Evolutionary conservation across 2,888 invertebrate species (phyloP), one percentile per base, ranked within the genome.

Genomic region (Belgica antarctica): DNA sequence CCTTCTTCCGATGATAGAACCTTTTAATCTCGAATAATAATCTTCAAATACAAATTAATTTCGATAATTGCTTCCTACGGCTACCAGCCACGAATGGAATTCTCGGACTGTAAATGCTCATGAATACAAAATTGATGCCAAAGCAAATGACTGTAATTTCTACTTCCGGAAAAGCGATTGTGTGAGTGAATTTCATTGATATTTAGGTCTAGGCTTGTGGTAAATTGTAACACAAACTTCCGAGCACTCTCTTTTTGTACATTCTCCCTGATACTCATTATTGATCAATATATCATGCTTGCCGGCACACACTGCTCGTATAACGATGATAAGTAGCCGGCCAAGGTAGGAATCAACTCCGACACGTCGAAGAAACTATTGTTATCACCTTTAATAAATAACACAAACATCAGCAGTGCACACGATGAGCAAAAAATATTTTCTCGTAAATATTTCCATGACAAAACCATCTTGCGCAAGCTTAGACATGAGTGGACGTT

Each of bases 111-210:
- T 31, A 31, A 31, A 31, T 31, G 12, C 46, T 46, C 46, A 46
- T 46, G 46, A 46, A 46, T 12, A 46, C 17, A 46, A 62, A 62
- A 28, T 62, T 27, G 15, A 28, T 62, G 7, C 62, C 17, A 62
- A 22, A 12, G 31, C 24, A 22, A 31, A 62, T 31, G 62, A 62
- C 62, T 15, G 62, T 62, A 62, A 62, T 62, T 62, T 62, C 17
- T 62, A 31, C 19, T 62, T 62, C 62, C 62, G 62, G 28, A 62
- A 28, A 62, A 31, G 28, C 4, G 8, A 7, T 25, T 24, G 62
- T 46, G 8, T 46, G 46, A 46, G 24, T 10, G 24, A 8, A 17
- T 4, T 22, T 10, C 19, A 17, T 57, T 47, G 47, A 8, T 57
- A 57, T 57, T 57, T 17, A 22, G 57, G 57, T 22, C 57, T 57